Evolutionary conservation across 2,797 vertebrate species (phyloP).

Genomic region (Dicrostonyx torquatus): DNA sequence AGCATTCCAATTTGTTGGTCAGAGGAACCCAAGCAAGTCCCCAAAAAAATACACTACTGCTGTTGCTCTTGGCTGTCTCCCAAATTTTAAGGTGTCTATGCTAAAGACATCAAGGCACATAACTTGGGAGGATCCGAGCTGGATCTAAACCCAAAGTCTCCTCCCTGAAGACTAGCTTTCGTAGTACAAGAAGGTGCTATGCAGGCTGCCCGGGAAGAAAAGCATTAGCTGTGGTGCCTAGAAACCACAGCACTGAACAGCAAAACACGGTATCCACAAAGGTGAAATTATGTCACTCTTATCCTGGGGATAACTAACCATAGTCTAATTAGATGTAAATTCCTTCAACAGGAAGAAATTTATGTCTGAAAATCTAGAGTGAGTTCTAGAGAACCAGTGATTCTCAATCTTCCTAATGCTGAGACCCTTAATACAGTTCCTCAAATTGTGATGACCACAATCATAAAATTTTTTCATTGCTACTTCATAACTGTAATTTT

Average conservation of each 20-base stretch:
- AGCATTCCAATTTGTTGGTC: not conserved
- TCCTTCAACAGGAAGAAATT: not conserved
- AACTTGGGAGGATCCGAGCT: not conserved
- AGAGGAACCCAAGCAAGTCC: not conserved
- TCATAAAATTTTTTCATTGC: not conserved
- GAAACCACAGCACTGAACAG: not conserved
- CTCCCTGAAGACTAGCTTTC: not conserved
- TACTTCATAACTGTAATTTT: not conserved
- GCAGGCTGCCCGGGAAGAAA: not conserved
- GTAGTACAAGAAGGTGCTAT: not conserved
- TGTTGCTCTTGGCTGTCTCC: not conserved
- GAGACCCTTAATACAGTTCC: not conserved
- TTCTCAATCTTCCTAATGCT: not conserved
- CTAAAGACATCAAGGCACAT: not conserved
- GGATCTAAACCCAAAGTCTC: not conserved
- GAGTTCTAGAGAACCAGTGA: not conserved
- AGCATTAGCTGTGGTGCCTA: not conserved
- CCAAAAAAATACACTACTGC: not conserved
- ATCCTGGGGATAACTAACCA: not conserved
- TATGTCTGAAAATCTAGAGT: not conserved
- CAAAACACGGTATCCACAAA: not conserved
- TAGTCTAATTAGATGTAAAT: not conserved
- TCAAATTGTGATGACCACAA: not conserved
- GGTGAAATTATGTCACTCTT: not conserved
- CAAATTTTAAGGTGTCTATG: not conserved